Conservation (phyloP, 2,888 invertebrate species). For the Embidobia sp. region DNA sequence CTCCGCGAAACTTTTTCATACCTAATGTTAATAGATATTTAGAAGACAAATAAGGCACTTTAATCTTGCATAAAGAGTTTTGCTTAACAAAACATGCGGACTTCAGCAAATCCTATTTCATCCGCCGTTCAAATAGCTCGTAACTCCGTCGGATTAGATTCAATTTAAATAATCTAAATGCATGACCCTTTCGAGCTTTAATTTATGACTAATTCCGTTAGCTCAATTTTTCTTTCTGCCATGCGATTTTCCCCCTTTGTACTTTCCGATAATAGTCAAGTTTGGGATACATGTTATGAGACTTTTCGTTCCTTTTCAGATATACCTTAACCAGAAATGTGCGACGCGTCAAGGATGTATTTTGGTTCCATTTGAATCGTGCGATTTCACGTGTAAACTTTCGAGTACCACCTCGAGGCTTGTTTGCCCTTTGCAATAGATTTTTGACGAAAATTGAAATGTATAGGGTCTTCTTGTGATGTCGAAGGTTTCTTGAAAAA, state of each 20-base stretch:
- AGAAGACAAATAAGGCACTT: conserved; percentile 56
- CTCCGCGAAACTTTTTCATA: conserved; percentile 39
- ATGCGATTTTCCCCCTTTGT: too few relatives aligned
- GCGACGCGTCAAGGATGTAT: conserved; percentile 25
- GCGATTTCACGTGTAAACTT: conserved; percentile 34
- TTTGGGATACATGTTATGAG: conserved; percentile 18
- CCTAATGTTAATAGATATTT: conserved; percentile 56
- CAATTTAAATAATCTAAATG: conserved; percentile 42
- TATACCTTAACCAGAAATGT: too few relatives aligned
- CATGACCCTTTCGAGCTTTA: background rate
- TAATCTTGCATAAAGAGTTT: conserved; percentile 30
- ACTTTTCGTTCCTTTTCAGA: too few relatives aligned
- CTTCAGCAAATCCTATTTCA: conserved; percentile 22
- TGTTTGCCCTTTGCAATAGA: conserved; percentile 48
- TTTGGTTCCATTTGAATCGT: conserved; percentile 45
- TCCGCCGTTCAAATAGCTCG: conserved; percentile 32
- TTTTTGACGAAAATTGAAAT: conserved; percentile 52
- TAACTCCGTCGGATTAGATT: conserved; percentile 33
- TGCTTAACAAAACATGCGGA: conserved; percentile 30
- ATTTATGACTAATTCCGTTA: conserved; percentile 10
- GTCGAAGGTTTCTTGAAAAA: too few relatives aligned
- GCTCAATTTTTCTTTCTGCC: background rate
- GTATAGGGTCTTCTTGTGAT: background rate
- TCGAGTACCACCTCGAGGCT: conserved; percentile 25
- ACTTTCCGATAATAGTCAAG: conserved; percentile 1